phyloP scores from a whole-genome alignment of 2,888 invertebrate species.

The Allolobophora icterica region DNA sequence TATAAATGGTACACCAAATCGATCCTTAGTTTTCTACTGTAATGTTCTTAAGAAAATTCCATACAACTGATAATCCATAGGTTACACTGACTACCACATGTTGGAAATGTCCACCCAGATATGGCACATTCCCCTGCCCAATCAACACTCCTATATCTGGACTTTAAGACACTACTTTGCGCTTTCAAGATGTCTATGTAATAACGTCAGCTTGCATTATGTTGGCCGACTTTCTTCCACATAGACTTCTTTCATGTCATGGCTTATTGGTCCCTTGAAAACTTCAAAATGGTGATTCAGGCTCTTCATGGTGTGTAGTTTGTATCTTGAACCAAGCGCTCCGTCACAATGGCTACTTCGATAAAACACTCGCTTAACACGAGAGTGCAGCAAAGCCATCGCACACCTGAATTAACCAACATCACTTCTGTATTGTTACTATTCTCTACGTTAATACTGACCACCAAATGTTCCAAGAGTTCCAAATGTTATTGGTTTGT shows the following conservation, averaged over 20 bases:
- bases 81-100: not conserved
- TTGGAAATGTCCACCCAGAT: not conserved
- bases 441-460: not conserved
- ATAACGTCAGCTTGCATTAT: not conserved
- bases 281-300: slow-evolving; percentile 93
- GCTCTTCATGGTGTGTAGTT: slow-evolving; percentile 78
- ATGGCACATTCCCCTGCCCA: not conserved
- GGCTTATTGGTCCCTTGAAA: slow-evolving; percentile 60
- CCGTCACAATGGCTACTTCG: slow-evolving; percentile 71
- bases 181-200: not conserved
- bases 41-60: not conserved
- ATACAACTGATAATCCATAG: not conserved
- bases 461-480: no score
- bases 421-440: not conserved
- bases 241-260: not conserved
- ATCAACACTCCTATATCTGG: not conserved
- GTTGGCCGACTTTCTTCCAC: slow-evolving; percentile 20
- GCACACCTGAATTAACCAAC: slow-evolving; percentile 72
- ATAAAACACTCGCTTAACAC: slow-evolving; percentile 83
- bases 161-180: no score
- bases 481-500: not conserved
- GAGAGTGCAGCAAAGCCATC: slow-evolving; percentile 92
- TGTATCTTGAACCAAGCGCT: slow-evolving; percentile 75
- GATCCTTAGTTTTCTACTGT: not conserved
- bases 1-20: not conserved